Conservation (phyloP, 2,888 invertebrate genomes). For the Nycteola revayana region DNA sequence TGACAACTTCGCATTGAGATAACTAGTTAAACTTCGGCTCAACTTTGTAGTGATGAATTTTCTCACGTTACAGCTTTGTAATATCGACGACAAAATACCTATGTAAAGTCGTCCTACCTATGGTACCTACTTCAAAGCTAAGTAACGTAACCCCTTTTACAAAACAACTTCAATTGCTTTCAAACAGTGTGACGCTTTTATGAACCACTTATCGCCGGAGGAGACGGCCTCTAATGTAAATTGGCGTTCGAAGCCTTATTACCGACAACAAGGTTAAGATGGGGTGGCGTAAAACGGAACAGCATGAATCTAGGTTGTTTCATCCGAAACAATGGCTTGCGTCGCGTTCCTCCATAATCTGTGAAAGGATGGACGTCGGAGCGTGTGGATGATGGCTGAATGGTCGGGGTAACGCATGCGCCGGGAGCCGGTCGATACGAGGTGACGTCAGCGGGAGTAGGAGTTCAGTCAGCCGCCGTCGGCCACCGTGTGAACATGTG, state of each 20-base stretch:
- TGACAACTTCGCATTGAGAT: constrained; percentile 15
- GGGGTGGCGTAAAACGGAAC: constrained; percentile 25
- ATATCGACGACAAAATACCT: constrained; percentile 12
- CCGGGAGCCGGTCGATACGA: constrained; percentile 61
- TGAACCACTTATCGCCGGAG: constrained; percentile 27
- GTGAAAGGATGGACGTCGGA: constrained; percentile 39
- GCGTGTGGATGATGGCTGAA: constrained; percentile 43
- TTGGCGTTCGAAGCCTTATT: constrained; percentile 22
- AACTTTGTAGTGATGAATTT: constrained; percentile 16
- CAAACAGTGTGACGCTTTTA: constrained; percentile 29
- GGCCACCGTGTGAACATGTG: constrained; percentile 72
- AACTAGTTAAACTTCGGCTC: constrained; percentile 20
- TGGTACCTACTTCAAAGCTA: no score
- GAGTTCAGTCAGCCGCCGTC: constrained; percentile 72
- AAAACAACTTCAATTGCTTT: constrained; percentile 4
- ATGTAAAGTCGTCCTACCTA: no score
- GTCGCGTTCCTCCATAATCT: constrained; percentile 55
- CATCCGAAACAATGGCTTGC: constrained; percentile 45
- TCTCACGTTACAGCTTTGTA: constrained; percentile 7
- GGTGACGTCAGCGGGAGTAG: constrained; percentile 67
- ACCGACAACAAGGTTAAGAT: constrained; percentile 30
- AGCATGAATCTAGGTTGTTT: constrained; percentile 41
- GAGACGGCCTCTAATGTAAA: constrained; percentile 20
- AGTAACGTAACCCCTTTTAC: constrained; percentile 12
- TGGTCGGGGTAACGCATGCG: constrained; percentile 62